Conservation (phyloP, 2,888 invertebrate genomes). For the Iselma pallidipennis region DNA sequence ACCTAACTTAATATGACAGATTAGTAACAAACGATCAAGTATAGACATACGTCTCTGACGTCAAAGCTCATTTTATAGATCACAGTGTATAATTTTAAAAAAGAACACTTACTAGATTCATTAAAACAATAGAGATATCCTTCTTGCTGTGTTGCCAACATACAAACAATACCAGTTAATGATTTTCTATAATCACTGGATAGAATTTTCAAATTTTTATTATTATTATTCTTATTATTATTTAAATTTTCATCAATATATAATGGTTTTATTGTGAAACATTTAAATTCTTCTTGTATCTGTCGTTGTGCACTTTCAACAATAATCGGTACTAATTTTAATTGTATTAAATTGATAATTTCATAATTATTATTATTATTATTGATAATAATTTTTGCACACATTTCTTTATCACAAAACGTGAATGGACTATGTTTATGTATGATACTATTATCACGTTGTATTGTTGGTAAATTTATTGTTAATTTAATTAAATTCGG, state of each 20-base stretch:
- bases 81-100: background rate
- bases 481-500: conserved; percentile 47
- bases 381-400: conserved; percentile 53
- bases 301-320: conserved; percentile 53
- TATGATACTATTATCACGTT: conserved; percentile 53
- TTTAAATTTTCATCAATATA: conserved; percentile 50
- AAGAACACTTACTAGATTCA: conserved; percentile 49
- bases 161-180: conserved; percentile 65
- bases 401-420: conserved; percentile 55
- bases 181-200: conserved; percentile 61
- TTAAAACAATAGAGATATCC: conserved; percentile 75
- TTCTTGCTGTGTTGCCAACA: conserved; percentile 68
- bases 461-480: conserved; percentile 53
- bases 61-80: too few relatives aligned
- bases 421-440: conserved; percentile 56
- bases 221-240: conserved; percentile 29
- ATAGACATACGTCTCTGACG: too few relatives aligned
- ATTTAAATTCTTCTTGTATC: conserved; percentile 59
- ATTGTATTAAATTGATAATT: conserved; percentile 56
- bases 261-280: conserved; percentile 58
- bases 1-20: too few relatives aligned
- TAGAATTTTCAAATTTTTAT: conserved; percentile 40
- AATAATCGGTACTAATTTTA: conserved; percentile 55
- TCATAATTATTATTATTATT: conserved; percentile 39
- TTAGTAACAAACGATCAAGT: too few relatives aligned